Evolutionary conservation across 1,140 invertebrate genomes (phyloP).

Genomic region (Homalodisca vitripennis): DNA sequence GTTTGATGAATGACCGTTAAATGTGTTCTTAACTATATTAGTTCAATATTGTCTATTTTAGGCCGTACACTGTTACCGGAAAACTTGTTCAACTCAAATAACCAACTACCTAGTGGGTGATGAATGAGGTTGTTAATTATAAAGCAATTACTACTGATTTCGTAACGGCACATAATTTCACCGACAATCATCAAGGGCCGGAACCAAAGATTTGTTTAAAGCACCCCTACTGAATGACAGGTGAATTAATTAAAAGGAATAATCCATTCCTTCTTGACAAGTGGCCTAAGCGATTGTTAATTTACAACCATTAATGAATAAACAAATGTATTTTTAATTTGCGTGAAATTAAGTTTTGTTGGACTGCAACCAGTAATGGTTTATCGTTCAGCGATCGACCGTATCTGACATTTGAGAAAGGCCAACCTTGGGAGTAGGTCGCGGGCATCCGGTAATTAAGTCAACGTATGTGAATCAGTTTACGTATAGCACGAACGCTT

Average conservation of each 20-base stretch:
- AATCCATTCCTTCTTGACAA: constrained; percentile 21
- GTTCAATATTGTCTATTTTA: too few species aligned
- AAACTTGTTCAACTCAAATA: constrained; percentile 8
- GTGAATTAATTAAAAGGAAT: constrained; percentile 10
- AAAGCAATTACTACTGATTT: constrained; percentile 15
- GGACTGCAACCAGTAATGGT: too few species aligned
- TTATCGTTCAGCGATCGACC: too few species aligned
- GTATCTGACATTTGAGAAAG: too few species aligned
- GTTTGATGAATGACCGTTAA: too few species aligned
- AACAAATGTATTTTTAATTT: constrained; percentile 11
- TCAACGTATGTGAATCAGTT: too few species aligned
- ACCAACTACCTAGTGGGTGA: constrained; percentile 7
- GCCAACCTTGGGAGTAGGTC: too few species aligned
- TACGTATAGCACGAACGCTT: too few species aligned
- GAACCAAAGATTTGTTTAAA: background rate
- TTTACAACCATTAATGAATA: constrained; percentile 18
- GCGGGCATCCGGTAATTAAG: too few species aligned
- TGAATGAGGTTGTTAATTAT: constrained; percentile 16
- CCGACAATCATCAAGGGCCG: too few species aligned
- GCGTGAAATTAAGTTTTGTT: constrained; percentile 10
- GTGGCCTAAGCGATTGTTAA: constrained; percentile 11
- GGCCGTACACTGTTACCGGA: background rate
- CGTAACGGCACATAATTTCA: background rate
- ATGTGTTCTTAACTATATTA: too few species aligned
- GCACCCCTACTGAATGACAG: background rate